Percentiles rank a stretch among this genome's conserved stretches.
phyloP scores from a whole-genome alignment of 2,113 vertebrate genomes.

The Orycteropus afer region DNA sequence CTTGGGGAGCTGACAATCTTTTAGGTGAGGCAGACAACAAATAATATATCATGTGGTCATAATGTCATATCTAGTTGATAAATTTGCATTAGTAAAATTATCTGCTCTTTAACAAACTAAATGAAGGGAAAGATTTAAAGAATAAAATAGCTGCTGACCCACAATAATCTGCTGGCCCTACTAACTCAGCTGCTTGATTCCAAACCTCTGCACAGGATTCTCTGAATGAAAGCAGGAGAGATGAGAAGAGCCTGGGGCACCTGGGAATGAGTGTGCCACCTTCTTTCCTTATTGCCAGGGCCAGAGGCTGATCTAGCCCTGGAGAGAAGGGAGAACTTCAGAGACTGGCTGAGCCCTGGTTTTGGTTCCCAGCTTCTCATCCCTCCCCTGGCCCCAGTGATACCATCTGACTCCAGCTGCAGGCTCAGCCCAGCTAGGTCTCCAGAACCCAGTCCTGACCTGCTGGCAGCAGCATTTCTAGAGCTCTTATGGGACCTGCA shows the following conservation, averaged over 20 bases:
- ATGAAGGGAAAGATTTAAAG: neutral
- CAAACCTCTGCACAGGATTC: neutral
- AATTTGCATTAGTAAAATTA: constrained; percentile 49
- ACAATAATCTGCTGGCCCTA: neutral
- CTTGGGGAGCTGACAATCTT: neutral
- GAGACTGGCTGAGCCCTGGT: neutral
- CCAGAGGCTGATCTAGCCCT: neutral
- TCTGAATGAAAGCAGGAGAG: neutral
- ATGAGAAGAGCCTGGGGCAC: neutral
- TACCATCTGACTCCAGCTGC: neutral
- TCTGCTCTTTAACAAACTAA: constrained; percentile 48
- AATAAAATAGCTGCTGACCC: neutral
- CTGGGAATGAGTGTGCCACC: neutral
- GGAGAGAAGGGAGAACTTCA: neutral
- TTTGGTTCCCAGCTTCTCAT: neutral
- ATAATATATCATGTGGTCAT: neutral
- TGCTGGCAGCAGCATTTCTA: neutral
- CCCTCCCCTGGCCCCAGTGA: neutral
- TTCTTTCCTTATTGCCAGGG: neutral
- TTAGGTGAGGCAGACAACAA: neutral
- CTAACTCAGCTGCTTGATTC: neutral
- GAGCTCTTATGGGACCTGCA: neutral
- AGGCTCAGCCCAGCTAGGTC: neutral
- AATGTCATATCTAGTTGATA: neutral
- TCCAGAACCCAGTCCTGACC: neutral